phyloP scores from a whole-genome alignment of 2,797 vertebrate species.

The Hoplostethus atlanticus region DNA sequence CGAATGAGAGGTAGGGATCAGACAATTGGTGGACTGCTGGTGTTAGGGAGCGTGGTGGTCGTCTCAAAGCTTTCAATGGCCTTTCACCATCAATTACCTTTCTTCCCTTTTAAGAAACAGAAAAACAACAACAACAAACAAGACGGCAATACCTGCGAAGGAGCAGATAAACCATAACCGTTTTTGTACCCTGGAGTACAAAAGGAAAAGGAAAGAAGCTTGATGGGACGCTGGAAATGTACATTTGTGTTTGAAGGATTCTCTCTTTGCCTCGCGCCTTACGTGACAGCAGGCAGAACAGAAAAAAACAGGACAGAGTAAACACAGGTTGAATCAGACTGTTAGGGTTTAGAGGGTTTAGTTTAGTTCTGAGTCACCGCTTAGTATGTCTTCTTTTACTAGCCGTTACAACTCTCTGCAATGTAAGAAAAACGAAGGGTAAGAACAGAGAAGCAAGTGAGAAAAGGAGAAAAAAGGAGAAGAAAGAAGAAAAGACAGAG shows the following conservation, averaged over 20 bases:
- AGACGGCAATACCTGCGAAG: slow-evolving; percentile 65
- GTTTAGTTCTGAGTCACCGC: background rate
- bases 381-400: slow-evolving; percentile 30
- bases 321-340: slow-evolving; percentile 36
- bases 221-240: slow-evolving; percentile 28
- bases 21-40: slow-evolving; percentile 42
- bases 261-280: slow-evolving; percentile 25
- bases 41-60: slow-evolving; percentile 16
- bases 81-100: slow-evolving; percentile 76
- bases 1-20: slow-evolving; percentile 53
- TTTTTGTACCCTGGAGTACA: slow-evolving; percentile 50
- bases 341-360: slow-evolving; percentile 20
- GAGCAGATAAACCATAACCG: slow-evolving; percentile 66
- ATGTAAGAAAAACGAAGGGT: slow-evolving; percentile 23
- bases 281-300: background rate
- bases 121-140: slow-evolving; percentile 64
- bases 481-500: slow-evolving; percentile 15
- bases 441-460: slow-evolving; percentile 8
- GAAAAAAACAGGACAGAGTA: slow-evolving; percentile 44
- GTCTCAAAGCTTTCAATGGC: slow-evolving; percentile 31
- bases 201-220: slow-evolving; percentile 42
- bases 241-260: slow-evolving; percentile 54
- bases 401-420: slow-evolving; percentile 13
- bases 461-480: slow-evolving; percentile 3
- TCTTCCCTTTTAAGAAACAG: slow-evolving; percentile 61